Evolutionary conservation across 2,113 vertebrate species (phyloP).

Genomic region (Menura novaehollandiae): DNA sequence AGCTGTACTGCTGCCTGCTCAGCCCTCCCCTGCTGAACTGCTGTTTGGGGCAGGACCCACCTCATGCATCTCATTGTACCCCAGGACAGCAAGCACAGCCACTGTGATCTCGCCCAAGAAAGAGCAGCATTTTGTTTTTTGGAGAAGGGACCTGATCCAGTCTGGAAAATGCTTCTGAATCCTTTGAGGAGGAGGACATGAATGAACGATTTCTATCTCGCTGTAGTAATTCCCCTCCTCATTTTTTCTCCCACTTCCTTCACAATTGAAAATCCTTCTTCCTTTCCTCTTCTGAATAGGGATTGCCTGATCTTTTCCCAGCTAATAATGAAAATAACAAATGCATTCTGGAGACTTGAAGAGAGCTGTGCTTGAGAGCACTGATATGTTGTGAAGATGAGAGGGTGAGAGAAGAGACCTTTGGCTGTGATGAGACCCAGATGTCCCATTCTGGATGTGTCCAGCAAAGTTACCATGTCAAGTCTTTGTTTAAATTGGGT

Average conservation of each 20-base stretch:
- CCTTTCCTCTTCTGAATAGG: not conserved
- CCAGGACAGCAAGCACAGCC: not conserved
- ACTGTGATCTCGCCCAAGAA: not conserved
- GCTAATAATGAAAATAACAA: constrained; percentile 23
- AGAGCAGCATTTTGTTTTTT: not conserved
- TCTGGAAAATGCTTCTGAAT: not conserved
- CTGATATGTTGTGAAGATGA: constrained; percentile 7
- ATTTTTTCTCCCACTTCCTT: not conserved
- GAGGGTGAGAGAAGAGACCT: not conserved
- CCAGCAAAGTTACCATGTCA: constrained; percentile 1
- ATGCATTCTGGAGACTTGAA: not conserved
- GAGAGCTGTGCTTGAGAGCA: not conserved
- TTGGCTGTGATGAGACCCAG: constrained; percentile 28
- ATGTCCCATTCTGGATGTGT: constrained; percentile 18
- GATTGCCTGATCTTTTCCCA: not conserved
- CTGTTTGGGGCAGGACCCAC: not conserved
- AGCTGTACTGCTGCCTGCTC: not conserved
- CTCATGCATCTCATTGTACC: accelerated
- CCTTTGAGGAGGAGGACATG: not conserved
- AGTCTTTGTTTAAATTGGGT: constrained; percentile 33
- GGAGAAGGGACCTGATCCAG: not conserved
- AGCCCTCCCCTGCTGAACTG: not conserved
- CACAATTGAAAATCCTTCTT: not conserved
- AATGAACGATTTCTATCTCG: not conserved
- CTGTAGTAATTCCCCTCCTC: not conserved